Evolutionary conservation across 1,140 invertebrate genomes (phyloP), one percentile per base, ranked within the genome.

Genomic region (Eupristina koningsbergeri): DNA sequence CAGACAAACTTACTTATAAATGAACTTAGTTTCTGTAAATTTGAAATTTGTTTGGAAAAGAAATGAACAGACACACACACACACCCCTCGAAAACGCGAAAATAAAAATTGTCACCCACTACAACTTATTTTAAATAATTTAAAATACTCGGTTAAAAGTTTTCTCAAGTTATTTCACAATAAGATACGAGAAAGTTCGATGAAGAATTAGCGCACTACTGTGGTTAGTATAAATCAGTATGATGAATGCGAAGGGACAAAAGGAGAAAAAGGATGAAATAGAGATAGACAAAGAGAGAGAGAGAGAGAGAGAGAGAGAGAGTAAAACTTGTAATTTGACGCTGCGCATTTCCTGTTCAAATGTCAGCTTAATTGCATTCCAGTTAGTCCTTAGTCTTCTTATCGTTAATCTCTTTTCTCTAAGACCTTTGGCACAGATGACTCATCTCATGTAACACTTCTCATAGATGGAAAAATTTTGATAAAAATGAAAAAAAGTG

Each of bases 291-390:
- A 11, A 11, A 11, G 11, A 11, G 41, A 45, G 41, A 11, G 41
- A 11, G 6, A 45, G n/a, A n/a, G n/a, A n/a, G n/a, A n/a, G 67
- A 26, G 31, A 36, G 34, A n/a, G 36, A 31, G 67, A 75, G 79
- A 86, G 85, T 86, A 87, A 88, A 87, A 87, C 87, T 90, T 89
- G 90, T 91, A 91, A 92, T 92, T 92, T 91, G 91, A 92, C 91
- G 90, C 88, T 89, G 89, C 89, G 87, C 90, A 88, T 91, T 89
- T 87, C 88, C 86, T 88, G 88, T 88, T 88, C 85, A 85, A 86
- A 86, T 90, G 87, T 87, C 88, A 86, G 88, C 90, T 91, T 92
- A 92, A 92, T 92, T 92, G 91, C 91, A 92, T 92, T 92, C 91
- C 91, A 89, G 88, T 87, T 50, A 63, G 71, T 63, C 67, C 83